Base-by-base conservation (phyloP, 2,113 vertebrate species). In the Sardina pilchardus region DNA sequence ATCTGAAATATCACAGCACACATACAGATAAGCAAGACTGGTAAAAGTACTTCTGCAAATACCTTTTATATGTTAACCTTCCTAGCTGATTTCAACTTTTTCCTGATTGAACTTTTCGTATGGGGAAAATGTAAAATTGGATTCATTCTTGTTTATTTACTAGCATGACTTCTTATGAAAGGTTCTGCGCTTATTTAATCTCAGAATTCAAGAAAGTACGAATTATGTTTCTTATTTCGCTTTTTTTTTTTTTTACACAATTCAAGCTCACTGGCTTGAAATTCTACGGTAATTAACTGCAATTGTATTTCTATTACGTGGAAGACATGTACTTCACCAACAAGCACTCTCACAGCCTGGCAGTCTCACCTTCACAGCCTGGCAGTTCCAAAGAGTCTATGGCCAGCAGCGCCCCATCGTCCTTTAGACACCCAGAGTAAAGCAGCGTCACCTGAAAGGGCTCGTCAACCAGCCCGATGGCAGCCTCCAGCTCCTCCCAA, bases 381-480 rank as follows among this genome's bases (percentile, higher is more conserved):
- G 90, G 92, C 86, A 97, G 91, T 30, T 94, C 90, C 88, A 98
- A 91, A 24, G 96, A 96, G 90, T 97, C 95, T 84, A 98, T 89
- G 59, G 94, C 96, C 90, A 97, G 80, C 0, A 91, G 59, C 82
- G 81, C 92, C 47, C 0, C 80, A 4, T 91, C 90, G 21, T 91
- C 88, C 71, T 85, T 82, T 86, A 88, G 89, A 89, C 96, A 98
- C 86, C 86, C 92, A 36, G 94, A 94, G 92, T 97, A 97, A n/a
- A 94, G 87, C 84, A 97, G 88, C n/a, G 89, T 94, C 90, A 97
- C 93, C 89, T 94, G 94, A 91, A 97, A 97, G 50, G 96, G 93
- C 86, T 93, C 94, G 24, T 96, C 93, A 88, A 95, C 78, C 87
- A n/a, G 90, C 81, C 96, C 96, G 90, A 97, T 94, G 26, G 88